A percentile compares a stretch with the other conserved stretches of the same genome.
Evolutionary conservation across 2,797 vertebrate species (phyloP).

Genomic region (Sebastes goodei): DNA sequence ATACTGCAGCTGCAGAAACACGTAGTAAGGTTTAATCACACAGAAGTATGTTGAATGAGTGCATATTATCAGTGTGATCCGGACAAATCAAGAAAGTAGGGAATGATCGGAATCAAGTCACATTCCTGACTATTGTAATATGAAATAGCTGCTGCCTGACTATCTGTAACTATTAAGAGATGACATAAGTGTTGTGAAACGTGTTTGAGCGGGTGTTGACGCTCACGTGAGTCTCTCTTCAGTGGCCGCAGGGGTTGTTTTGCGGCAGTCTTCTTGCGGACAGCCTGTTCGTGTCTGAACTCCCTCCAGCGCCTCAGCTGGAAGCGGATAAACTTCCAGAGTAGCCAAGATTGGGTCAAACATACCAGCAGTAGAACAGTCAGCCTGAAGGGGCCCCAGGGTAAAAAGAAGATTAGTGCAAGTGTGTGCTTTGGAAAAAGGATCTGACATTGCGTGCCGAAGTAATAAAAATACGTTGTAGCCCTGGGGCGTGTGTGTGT

Average conservation of each 20-base stretch:
- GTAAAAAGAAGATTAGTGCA: slow-evolving; percentile 19
- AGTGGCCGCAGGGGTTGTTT: slow-evolving; percentile 84
- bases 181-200: background rate
- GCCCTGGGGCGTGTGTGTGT: background rate
- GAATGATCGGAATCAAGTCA: background rate
- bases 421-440: slow-evolving; percentile 6
- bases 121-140: background rate
- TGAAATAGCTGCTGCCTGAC: background rate
- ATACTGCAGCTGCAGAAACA: too few relatives aligned
- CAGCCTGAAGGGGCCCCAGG: slow-evolving; percentile 81
- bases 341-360: slow-evolving; percentile 94
- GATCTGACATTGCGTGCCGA: background rate
- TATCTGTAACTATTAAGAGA: background rate
- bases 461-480: background rate
- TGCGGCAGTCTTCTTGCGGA: slow-evolving; percentile 82
- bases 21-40: accelerated
- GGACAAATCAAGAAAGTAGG: background rate
- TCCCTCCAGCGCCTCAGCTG: slow-evolving; percentile 96
- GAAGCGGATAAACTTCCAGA: slow-evolving; percentile 98
- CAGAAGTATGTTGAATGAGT: too few relatives aligned
- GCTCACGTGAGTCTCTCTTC: slow-evolving; percentile 91
- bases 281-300: slow-evolving; percentile 88
- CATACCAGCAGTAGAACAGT: slow-evolving; percentile 91
- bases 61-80: background rate
- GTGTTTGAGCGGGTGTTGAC: background rate